Conservation (phyloP, 2,113 vertebrate species). For the Stomatorhinus ivindoensis region DNA sequence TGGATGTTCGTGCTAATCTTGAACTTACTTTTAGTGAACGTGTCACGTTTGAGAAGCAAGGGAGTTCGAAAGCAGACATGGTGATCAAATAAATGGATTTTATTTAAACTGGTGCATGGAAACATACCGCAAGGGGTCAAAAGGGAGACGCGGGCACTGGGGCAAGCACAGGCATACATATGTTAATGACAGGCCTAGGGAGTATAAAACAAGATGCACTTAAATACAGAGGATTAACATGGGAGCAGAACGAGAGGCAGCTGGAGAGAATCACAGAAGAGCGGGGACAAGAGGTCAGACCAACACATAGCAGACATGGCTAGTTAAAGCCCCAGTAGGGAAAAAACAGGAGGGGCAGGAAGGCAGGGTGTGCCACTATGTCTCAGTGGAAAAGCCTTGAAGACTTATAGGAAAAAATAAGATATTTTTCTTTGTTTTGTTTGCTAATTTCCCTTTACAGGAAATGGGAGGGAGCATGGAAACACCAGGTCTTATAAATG, state of each 20-base stretch:
- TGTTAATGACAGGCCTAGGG: not conserved
- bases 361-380: not conserved
- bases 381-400: not conserved
- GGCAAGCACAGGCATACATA: not conserved
- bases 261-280: not conserved
- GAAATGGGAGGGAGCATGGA: not conserved
- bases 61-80: not conserved
- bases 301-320: too few relatives aligned
- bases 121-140: not conserved
- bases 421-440: not conserved
- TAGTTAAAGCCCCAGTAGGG: too few relatives aligned
- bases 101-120: not conserved
- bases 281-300: not conserved
- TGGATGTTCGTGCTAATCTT: not conserved
- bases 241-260: not conserved
- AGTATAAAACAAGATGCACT: not conserved
- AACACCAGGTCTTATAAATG: not conserved
- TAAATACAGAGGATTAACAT: not conserved
- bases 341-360: too few relatives aligned
- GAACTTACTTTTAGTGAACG: not conserved
- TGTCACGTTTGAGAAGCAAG: not conserved
- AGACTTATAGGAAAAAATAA: too few relatives aligned
- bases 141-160: not conserved
- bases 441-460: not conserved
- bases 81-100: not conserved